phyloP scores from a whole-genome alignment of 2,888 invertebrate species.

The Lasioglossum malachurum region DNA sequence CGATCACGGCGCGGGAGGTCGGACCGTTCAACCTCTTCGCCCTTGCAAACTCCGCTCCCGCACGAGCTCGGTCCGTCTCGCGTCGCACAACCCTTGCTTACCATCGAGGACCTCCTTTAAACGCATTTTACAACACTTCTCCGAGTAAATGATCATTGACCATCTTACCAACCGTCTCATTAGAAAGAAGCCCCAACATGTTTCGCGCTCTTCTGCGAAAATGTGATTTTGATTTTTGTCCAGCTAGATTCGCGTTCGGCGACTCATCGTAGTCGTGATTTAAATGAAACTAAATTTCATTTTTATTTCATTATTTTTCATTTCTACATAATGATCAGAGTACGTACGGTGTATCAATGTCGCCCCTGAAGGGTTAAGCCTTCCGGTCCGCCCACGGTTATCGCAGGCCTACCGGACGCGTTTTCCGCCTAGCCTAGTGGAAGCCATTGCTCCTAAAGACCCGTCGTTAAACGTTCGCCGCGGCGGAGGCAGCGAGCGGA shows the following conservation, averaged over 20 bases:
- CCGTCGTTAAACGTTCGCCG: conserved; percentile 14
- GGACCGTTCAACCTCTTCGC: conserved; percentile 9
- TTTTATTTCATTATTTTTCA: too few species aligned
- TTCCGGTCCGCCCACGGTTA: neutral
- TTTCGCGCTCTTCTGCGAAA: too few species aligned
- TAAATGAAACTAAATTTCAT: too few species aligned
- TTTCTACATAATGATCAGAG: too few species aligned
- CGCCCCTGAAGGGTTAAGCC: neutral
- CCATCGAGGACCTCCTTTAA: too few species aligned
- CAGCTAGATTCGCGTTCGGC: too few species aligned
- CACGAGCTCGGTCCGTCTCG: neutral
- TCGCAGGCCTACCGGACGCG: neutral
- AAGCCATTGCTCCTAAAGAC: conserved; percentile 13
- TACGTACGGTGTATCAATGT: neutral
- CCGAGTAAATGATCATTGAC: too few species aligned
- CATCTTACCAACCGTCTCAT: too few species aligned
- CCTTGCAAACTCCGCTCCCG: neutral
- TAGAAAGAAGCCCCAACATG: too few species aligned
- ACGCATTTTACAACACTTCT: too few species aligned
- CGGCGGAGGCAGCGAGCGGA: neutral
- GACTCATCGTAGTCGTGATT: too few species aligned
- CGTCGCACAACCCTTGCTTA: neutral
- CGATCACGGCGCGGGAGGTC: conserved; percentile 36
- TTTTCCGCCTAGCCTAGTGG: neutral
- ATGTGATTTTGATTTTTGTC: too few species aligned